A percentile compares a stretch with the other conserved stretches of the same genome.
phyloP scores from a whole-genome alignment of 1,140 invertebrate species.

The Plectrocnemia conspersa region DNA sequence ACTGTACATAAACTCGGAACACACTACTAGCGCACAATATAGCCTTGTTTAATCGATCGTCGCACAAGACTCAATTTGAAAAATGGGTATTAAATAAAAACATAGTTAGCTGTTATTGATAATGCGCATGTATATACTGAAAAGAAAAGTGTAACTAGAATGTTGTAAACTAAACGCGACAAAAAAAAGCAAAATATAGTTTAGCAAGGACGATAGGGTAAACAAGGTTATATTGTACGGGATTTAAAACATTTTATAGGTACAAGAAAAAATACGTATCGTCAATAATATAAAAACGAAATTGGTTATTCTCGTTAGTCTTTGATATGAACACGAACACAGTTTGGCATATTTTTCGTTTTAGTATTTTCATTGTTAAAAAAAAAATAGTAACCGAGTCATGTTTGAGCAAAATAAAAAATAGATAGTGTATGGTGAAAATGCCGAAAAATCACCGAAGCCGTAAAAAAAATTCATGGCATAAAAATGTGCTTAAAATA shows the following conservation, averaged over 20 bases:
- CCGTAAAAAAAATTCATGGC: background rate
- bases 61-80: too few species aligned
- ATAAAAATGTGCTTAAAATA: constrained; percentile 6
- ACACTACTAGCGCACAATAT: too few species aligned
- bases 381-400: background rate
- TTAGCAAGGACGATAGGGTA: too few species aligned
- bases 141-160: too few species aligned
- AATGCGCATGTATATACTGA: too few species aligned
- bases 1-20: constrained; percentile 34
- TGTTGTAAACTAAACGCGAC: too few species aligned
- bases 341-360: constrained; percentile 31
- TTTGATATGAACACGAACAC: constrained; percentile 36
- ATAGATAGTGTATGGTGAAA: constrained; percentile 11
- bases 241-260: constrained; percentile 16
- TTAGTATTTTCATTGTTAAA: background rate
- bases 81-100: too few species aligned
- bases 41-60: too few species aligned
- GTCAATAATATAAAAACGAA: constrained; percentile 20
- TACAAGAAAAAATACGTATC: constrained; percentile 15
- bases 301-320: constrained; percentile 16
- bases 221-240: too few species aligned
- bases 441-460: constrained; percentile 1
- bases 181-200: too few species aligned
- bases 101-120: too few species aligned
- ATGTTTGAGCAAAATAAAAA: constrained; percentile 1